Evolutionary conservation across 2,113 vertebrate genomes (phyloP), one percentile per base, ranked within the genome.

Genomic region (Entelurus aequoreus): DNA sequence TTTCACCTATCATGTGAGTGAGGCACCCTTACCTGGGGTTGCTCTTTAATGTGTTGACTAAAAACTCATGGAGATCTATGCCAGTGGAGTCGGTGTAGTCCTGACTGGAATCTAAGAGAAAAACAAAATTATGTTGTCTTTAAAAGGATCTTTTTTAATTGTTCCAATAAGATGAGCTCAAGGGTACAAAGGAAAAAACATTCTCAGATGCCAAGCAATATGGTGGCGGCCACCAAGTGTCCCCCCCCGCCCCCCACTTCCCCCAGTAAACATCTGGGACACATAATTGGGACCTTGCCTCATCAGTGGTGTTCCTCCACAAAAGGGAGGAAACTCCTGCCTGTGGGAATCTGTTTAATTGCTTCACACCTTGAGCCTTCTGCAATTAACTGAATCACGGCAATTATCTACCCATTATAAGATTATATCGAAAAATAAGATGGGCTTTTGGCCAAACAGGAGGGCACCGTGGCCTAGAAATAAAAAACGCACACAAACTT

Each of bases 31-130:
- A 98, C 95, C 95, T 94, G 89, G 95, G 95, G 89, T 97, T 98
- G 84, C 95, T 94, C 91, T 96, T 97, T 85, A 98, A 86, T 36
- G 94, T 98, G 91, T 97, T 98, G 88, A 98, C 95, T 91, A 98
- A 92, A 92, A 98, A 98, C 85, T 98, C 94, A 62, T 98, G 96
- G 80, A 98, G 94, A 90, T 98, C 95, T 82, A 98, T 97, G 83
- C 95, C 95, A 86, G 96, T 98, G 74, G 96, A 98, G 91, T 98
- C 95, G 60, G 95, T 98, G 84, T 98, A 98, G 85, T 98, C 95
- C 89, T 98, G 96, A 86, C 95, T 97, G 89, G 94, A 96, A 93
- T 97, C 95, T 97, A 35, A 60, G 16, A 28, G 21, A 47, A 60
- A 13, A 60, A 12, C 21, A 28, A 28, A 28, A 28, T 28, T 1